Evolutionary conservation across 2,888 invertebrate genomes (phyloP), one percentile per base, ranked within the genome.

Genomic region (Drosophila paranaensis): DNA sequence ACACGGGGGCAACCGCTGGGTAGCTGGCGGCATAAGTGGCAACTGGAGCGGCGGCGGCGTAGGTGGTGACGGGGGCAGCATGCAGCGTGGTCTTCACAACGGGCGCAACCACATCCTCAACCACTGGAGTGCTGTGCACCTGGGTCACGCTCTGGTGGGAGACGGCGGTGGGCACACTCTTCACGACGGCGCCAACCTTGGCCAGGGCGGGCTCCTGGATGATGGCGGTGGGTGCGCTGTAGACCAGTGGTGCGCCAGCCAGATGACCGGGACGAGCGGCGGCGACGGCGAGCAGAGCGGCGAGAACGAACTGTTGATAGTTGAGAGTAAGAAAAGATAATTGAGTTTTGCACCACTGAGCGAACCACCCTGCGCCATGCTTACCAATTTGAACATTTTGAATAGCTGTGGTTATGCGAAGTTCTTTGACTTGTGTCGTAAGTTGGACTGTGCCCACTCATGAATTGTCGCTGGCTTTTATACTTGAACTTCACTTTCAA

Each of bases 121-220:
- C 86, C 14, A 88, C 74, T 9, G 92, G 91, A 6, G 88, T 81
- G 77, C 90, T 92, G 73, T 93, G 94, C 43, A 94, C 92, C 76
- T 94, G 94, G 45, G 94, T 89, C 1, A 94, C 91, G 56, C 94
- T 93, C 82, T 95, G 94, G 65, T 92, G 92, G 14, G 91, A 90
- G 1, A 94, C 93, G 0, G 94, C 94, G 5, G 94, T 94, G 10
- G 94, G 94, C 43, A 94, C 77, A 56, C 91, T 90, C 86, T 91
- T 90, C 39, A 93, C 91, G n/a, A 91, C 81, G 33, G 90, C 81
- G 30, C 93, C 92, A 56, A 92, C 86, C 64, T 90, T 91, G 50
- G 92, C 90, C 46, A 91, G 80, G 6, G 82, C 71, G 6, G 90
- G 89, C 53, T 92, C 91, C 46, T 92, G 91, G 3, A 91, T 80